Evolutionary conservation across 2,888 invertebrate species (phyloP), one percentile per base, ranked within the genome.

Genomic region (Latheticus oryzae): DNA sequence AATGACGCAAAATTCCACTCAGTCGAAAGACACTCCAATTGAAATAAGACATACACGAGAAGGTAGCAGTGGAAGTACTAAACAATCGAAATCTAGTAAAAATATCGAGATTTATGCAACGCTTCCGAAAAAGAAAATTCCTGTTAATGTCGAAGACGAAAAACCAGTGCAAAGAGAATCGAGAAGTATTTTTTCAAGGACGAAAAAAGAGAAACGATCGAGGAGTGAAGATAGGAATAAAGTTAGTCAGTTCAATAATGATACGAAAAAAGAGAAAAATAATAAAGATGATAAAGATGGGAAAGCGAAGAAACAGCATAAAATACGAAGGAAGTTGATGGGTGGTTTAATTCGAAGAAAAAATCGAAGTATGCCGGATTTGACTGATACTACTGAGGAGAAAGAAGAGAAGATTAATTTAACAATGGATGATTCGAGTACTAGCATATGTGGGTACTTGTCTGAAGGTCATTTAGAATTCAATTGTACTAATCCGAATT

Each of bases 51-150:
- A 89, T 62, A 88, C 87, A 23, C 84, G 92, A 5, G 89, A 91
- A 69, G 87, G 88, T 62, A 91, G 90, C 72, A 89, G 86, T 51
- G 85, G 87, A 66, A 78, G 87, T 74, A 79, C 75, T 0, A 47
- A 32, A 42, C 91, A 93, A 74, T 88, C 87, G n/a, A 82, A 76
- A 72, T 78, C 73, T 51, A 68, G 64, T 3, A 88, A 88, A 71
- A 92, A 85, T 63, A 94, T 94, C 55, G 94, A 94, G 80, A 93
- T 95, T 62, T 95, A 95, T 74, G 95, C 94, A 0, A 95, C 95
- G 0, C 77, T 95, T 17, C 95, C 95, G 1, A 94, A 94, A 77
- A 93, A 91, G 78, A 85, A 83, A 64, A 80, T 80, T 3, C 82
- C 86, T 0, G 84, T 87, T 2, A 88, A 88, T 71, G 83, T 83